These are phyloP conservation scores for Clarias magur DNA, from an alignment of 2,113 vertebrate genomes.

Conservation along the genomic window DNA sequence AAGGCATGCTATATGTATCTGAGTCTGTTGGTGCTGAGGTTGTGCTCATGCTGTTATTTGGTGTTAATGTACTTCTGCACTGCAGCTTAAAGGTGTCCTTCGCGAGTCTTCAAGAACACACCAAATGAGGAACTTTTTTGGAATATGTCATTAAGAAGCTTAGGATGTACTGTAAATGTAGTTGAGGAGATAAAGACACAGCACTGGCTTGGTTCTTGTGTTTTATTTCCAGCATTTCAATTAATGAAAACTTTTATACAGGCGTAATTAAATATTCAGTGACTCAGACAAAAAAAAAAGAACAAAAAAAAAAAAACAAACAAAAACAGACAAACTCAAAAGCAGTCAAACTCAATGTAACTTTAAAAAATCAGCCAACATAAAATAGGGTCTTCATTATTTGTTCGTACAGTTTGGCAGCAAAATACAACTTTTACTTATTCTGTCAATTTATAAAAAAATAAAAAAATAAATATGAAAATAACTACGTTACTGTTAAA, in stretches of 20 bases:
- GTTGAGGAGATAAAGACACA: background rate
- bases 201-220: background rate
- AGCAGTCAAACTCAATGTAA: no score
- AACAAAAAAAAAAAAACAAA: background rate
- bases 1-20: conserved; percentile 5
- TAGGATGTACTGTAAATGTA: background rate
- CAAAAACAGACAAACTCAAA: background rate
- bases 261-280: background rate
- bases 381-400: no score
- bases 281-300: background rate
- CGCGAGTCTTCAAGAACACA: background rate
- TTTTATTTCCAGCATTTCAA: background rate
- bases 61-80: background rate
- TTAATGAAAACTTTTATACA: background rate
- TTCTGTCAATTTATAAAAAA: no score
- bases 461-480: no score
- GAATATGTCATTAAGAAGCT: background rate
- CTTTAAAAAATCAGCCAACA: no score
- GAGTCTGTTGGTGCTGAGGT: conserved; percentile 9
- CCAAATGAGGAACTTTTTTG: background rate
- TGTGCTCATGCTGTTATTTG: conserved; percentile 6
- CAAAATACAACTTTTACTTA: no score
- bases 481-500: no score
- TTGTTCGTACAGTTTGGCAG: no score
- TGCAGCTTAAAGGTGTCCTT: conserved; percentile 20